Base-by-base conservation (phyloP, 2,888 invertebrate species). In the Timandra comae region DNA sequence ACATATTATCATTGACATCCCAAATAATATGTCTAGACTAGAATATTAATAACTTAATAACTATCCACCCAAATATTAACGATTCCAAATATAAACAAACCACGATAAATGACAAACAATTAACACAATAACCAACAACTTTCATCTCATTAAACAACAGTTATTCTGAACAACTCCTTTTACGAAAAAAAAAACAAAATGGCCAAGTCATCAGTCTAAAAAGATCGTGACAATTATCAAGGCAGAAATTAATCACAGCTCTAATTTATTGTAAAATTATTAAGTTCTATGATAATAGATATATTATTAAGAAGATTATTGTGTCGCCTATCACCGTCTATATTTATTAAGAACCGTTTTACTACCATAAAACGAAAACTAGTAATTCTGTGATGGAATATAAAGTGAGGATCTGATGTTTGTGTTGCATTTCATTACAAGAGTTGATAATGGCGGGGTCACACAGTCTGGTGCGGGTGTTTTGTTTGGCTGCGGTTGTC, bases 281-380 rank as follows among this genome's bases (percentile, higher is more conserved):
- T 57, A 56, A 52, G 47, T 43, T 41, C 44, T 37, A n/a, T n/a
- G n/a, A n/a, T n/a, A n/a, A n/a, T n/a, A n/a, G n/a, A n/a, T n/a
- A n/a, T n/a, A n/a, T n/a, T 63, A 48, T 48, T 43, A 29, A 41
- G 46, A 41, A 61, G 64, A 60, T 61, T 54, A 60, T 52, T 53
- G 51, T 64, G 63, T 63, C 65, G 58, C 58, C 46, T 42, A 35
- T 31, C 29, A 34, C 43, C 40, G 58, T 64, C 56, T 62, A 61
- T 65, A 63, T 63, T 56, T 54, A 70, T 69, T 65, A 70, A 63
- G 64, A 63, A 69, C 72, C 73, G 75, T 74, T 75, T 52, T 39
- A 43, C 46, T 39, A 52, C 56, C 54, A 59, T 63, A 63, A 60
- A 59, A n/a, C 54, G 42, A 50, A 61, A 64, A 64, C 64, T 66